Conservation (phyloP, 1,140 invertebrate species). For the Chionoecetes opilio region DNA sequence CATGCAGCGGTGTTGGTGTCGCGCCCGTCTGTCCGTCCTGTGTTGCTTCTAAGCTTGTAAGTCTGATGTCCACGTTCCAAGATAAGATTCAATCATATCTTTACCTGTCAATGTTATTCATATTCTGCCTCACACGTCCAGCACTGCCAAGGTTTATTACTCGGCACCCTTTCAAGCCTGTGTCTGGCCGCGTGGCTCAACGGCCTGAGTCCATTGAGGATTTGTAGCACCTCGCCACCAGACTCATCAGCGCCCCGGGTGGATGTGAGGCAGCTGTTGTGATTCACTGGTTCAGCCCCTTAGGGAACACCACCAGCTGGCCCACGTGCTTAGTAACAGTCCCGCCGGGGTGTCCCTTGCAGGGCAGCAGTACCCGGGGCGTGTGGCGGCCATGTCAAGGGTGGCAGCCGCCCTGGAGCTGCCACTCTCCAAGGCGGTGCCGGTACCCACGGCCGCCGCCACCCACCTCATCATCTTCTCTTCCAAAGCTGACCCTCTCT, state of each 20-base stretch:
- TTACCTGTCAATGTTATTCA: background rate
- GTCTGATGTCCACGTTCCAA: background rate
- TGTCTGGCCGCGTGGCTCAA: background rate
- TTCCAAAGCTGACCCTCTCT: slow-evolving; percentile 63
- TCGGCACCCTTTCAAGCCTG: background rate
- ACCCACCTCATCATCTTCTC: slow-evolving; percentile 62
- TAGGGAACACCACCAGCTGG: background rate
- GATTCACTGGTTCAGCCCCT: background rate
- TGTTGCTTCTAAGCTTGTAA: background rate
- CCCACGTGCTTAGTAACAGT: background rate
- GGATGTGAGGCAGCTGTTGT: background rate
- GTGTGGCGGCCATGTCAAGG: slow-evolving; percentile 59
- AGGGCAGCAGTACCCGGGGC: slow-evolving; percentile 66
- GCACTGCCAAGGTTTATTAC: background rate
- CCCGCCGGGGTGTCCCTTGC: slow-evolving; percentile 46
- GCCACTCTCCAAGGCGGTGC: slow-evolving; percentile 9
- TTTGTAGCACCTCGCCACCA: background rate
- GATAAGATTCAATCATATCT: background rate
- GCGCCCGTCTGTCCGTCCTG: background rate
- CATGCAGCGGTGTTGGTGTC: background rate
- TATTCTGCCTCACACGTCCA: background rate
- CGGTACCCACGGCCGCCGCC: slow-evolving; percentile 48
- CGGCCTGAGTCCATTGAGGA: background rate
- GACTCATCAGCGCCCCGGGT: background rate
- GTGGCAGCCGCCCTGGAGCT: slow-evolving; percentile 54